Percentiles rank a stretch among this genome's conserved stretches.
Evolutionary conservation across 2,888 invertebrate species (phyloP).

Genomic region (Drosophila longiperda): DNA sequence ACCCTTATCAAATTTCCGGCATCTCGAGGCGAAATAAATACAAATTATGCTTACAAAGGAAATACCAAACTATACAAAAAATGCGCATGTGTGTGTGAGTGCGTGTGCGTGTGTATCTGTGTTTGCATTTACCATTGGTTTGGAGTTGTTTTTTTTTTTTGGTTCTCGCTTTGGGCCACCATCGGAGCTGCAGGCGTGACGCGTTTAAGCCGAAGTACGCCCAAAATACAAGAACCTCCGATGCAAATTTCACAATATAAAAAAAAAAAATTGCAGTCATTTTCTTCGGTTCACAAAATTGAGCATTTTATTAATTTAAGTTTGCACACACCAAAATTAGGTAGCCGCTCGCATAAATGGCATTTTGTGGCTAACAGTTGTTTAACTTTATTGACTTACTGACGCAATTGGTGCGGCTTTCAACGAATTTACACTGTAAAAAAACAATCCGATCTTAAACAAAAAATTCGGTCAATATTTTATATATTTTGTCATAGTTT

Average conservation of each 20-base stretch:
- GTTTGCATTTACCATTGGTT: constrained; percentile 28
- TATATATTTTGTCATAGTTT: not conserved
- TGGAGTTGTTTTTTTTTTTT: not conserved
- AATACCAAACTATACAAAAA: constrained; percentile 36
- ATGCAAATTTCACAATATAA: constrained; percentile 73
- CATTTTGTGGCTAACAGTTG: constrained; percentile 17
- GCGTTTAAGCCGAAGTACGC: constrained; percentile 52
- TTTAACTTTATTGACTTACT: constrained; percentile 33
- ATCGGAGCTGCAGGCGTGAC: constrained; percentile 57
- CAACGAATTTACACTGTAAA: not conserved
- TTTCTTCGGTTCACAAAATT: constrained; percentile 46
- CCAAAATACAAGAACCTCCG: constrained; percentile 37
- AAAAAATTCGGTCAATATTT: not conserved
- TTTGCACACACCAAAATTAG: constrained; percentile 39
- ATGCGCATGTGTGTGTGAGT: constrained; percentile 1
- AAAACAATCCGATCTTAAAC: not conserved
- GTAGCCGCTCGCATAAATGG: constrained; percentile 43
- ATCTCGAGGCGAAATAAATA: constrained; percentile 63
- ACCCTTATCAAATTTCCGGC: constrained; percentile 71
- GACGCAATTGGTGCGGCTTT: constrained; percentile 11
- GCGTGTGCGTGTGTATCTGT: constrained; percentile 20
- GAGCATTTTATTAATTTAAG: constrained; percentile 48
- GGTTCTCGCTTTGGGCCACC: constrained; percentile 45
- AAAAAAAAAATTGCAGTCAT: constrained; percentile 65
- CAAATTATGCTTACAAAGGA: constrained; percentile 67